Evolutionary conservation across 2,113 vertebrate species (phyloP).

Genomic region (Dendropsophus ebraccatus): DNA sequence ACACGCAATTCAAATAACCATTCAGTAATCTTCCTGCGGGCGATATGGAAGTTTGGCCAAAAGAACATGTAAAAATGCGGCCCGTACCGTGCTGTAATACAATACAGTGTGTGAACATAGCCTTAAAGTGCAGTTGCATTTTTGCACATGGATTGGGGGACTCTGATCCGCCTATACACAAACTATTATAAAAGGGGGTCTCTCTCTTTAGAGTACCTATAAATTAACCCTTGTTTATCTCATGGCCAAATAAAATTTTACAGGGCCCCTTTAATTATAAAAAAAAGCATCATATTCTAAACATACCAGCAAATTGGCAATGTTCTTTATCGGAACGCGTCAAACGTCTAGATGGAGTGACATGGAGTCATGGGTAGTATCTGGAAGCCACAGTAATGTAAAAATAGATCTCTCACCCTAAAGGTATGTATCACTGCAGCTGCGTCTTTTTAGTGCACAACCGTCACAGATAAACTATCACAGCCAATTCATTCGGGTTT

Average conservation of each 20-base stretch:
- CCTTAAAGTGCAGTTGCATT: background rate
- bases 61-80: no score
- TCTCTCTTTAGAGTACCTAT: background rate
- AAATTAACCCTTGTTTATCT: background rate
- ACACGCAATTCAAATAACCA: no score
- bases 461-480: background rate
- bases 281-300: background rate
- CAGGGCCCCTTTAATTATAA: background rate
- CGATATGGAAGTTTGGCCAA: no score
- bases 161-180: background rate
- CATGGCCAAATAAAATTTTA: background rate
- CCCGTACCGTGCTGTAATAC: no score
- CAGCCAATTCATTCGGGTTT: background rate
- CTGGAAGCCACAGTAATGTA: conserved; percentile 25
- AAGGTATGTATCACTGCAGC: conserved; percentile 35
- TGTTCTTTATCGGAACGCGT: background rate
- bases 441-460: conserved; percentile 22
- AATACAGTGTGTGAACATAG: no score
- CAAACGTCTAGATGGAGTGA: conserved; percentile 16
- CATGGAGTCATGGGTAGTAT: background rate
- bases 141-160: background rate
- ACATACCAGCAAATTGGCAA: background rate
- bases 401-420: conserved; percentile 45
- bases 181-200: background rate
- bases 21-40: no score